Percentiles rank a stretch among this genome's conserved stretches.
These are phyloP conservation scores for Acropora tenuis DNA, from an alignment of 64 coral and sea anemone species.

Conservation along the genomic window DNA sequence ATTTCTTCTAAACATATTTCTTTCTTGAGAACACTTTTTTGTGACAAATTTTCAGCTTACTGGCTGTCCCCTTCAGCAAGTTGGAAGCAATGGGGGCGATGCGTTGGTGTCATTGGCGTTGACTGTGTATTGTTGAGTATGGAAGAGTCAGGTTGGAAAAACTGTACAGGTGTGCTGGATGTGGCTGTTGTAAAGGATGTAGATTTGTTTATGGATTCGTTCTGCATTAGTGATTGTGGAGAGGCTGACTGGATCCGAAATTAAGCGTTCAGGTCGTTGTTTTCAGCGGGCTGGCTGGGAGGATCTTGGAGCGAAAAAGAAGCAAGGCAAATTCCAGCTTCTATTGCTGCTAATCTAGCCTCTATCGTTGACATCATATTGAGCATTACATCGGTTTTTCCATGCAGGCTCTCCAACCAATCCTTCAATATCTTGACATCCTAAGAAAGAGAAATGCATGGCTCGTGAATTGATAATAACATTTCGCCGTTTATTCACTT, in stretches of 20 bases:
- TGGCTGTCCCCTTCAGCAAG: too few species aligned
- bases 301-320: too few species aligned
- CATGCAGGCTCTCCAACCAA: background rate
- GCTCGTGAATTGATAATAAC: background rate
- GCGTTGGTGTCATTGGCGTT: background rate
- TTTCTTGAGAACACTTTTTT: background rate
- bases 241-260: background rate
- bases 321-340: background rate
- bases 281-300: too few species aligned
- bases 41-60: too few species aligned
- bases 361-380: background rate
- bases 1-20: conserved; percentile 3
- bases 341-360: background rate
- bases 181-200: background rate
- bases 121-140: background rate
- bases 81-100: too few species aligned
- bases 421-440: background rate
- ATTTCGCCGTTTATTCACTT: background rate
- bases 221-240: background rate
- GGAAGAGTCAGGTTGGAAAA: background rate
- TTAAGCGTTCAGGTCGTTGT: background rate
- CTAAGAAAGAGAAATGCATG: background rate
- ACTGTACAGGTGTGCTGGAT: background rate
- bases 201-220: background rate
- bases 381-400: background rate